Evolutionary conservation across 1,140 invertebrate species (phyloP), one percentile per base, ranked within the genome.

Genomic region (Linepithema humile): DNA sequence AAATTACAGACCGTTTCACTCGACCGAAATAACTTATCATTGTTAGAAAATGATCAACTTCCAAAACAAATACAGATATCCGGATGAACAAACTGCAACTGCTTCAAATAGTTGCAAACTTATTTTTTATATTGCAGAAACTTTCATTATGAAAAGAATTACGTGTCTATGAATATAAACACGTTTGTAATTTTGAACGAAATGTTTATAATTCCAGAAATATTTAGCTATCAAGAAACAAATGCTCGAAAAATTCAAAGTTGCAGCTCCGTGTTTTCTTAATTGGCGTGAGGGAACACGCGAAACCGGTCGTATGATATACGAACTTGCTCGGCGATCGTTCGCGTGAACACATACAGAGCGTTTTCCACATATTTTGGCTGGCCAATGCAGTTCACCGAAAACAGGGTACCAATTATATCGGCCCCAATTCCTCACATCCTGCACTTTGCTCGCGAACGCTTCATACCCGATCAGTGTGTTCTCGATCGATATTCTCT

Each of bases 361-460:
- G n/a, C 32, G 64, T 86, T 91, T 91, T 89, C 84, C 91, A 82
- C 88, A 78, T 90, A 80, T 78, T 90, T 86, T 32, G 65, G 26
- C 48, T 65, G 53, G 50, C 62, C 74, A 35, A 82, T 87, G 84
- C 87, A 83, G 67, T 74, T 80, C 85, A 85, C 86, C 72, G 20
- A 74, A 86, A 89, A 90, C 89, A 45, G 82, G 87, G 60, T 89
- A 86, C 89, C 90, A 88, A 91, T 91, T 91, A 90, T 88, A 85
- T 62, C 86, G 69, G 72, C 74, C 64, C 69, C 84, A 85, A 87
- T 92, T 87, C 38, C 57, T 23, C 65, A 64, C 75, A 45, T 64
- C 29, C 38, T 35, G 38, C 50, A 55, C 7, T 53, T 62, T 53
- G 26, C 59, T 53, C 32, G 32, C 80, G 40, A 60, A 53, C 72